Evolutionary conservation across 2,113 vertebrate genomes (phyloP).

Genomic region (Oenanthe melanoleuca): DNA sequence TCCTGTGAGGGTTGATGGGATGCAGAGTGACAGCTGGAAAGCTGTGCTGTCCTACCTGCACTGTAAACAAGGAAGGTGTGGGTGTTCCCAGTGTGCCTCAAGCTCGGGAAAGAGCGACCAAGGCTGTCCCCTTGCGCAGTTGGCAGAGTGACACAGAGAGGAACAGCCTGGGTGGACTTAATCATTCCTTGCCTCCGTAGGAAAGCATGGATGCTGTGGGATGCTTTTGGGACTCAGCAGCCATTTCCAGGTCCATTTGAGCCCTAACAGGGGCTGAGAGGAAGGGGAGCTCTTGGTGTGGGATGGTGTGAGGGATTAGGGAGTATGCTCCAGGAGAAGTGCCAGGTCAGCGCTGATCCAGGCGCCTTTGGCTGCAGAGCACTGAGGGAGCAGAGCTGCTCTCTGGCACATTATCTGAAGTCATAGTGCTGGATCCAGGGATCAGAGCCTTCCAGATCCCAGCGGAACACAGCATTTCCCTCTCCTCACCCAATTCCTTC

Average conservation of each 20-base stretch:
- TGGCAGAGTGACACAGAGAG: background rate
- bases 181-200: background rate
- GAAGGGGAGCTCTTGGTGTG: background rate
- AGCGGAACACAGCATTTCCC: fast-evolving
- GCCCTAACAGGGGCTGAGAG: background rate
- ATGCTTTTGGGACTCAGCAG: background rate
- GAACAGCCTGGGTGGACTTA: too few species aligned
- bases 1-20: background rate
- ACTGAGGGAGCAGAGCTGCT: background rate
- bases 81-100: background rate
- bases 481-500: background rate
- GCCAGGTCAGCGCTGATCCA: fast-evolving
- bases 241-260: background rate
- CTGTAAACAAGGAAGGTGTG: background rate
- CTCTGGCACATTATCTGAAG: fast-evolving
- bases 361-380: background rate
- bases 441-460: background rate
- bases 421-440: fast-evolving
- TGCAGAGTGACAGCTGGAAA: background rate
- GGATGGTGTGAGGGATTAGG: background rate
- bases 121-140: fast-evolving
- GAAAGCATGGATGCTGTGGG: background rate
- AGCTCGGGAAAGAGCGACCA: background rate
- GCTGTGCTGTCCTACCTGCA: background rate
- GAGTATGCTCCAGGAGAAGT: background rate